phyloP scores from a whole-genome alignment of 2,113 vertebrate genomes.

The Vulpes ferrilata region DNA sequence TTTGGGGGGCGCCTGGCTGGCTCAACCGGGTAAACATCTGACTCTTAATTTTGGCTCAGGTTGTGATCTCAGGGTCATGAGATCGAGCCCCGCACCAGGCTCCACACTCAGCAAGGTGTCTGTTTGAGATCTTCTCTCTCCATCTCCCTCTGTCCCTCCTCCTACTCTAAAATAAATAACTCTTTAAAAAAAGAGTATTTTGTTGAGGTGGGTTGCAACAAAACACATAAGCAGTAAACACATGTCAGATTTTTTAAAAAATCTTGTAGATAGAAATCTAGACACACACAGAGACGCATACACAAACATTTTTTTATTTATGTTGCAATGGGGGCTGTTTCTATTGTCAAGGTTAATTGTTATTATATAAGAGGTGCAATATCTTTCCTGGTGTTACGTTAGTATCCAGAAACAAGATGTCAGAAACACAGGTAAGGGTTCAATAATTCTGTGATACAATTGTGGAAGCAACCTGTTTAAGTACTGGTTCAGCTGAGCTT shows the following conservation, averaged over 20 bases:
- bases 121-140: no score
- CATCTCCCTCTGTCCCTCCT: no score
- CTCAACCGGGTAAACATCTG: no score
- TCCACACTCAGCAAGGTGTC: no score
- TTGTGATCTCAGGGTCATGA: no score
- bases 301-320: not conserved
- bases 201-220: slow-evolving; percentile 50
- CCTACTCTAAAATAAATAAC: no score
- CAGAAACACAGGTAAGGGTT: not conserved
- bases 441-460: not conserved
- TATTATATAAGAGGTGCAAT: not conserved
- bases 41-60: no score
- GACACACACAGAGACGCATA: not conserved
- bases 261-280: not conserved
- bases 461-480: not conserved
- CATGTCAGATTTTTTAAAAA: slow-evolving; percentile 63
- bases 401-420: not conserved
- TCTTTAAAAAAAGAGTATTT: slow-evolving; percentile 16
- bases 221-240: slow-evolving; percentile 64
- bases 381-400: not conserved
- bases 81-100: no score
- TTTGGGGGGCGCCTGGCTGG: not conserved
- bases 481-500: not conserved
- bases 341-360: slow-evolving; percentile 6
- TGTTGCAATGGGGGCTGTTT: not conserved